Evolutionary conservation across 2,797 vertebrate species (phyloP), one percentile per base, ranked within the genome.

Genomic region (Mus minutoides): DNA sequence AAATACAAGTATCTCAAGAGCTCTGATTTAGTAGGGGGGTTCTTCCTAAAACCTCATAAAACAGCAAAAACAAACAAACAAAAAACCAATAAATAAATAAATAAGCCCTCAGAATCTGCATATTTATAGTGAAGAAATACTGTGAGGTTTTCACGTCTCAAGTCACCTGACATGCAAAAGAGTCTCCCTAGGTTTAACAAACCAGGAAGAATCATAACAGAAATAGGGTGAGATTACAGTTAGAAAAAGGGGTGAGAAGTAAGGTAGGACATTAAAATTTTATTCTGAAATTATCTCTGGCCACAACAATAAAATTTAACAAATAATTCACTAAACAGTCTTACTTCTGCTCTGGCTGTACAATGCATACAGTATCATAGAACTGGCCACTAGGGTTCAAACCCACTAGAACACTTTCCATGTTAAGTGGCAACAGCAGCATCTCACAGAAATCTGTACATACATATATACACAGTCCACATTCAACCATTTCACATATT

Each of bases 251-350:
- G 95, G 92, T 98, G 92, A 98, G 97, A 98, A 97, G 94, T 97
- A 98, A 98, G 98, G 98, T 98, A 98, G 97, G 98, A 99, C 99
- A 98, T 99, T 98, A 99, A 98, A 98, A 97, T 99, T 99, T 99
- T 99, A 99, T 99, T 99, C 98, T 99, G 98, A 99, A 99, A 99
- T 99, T 98, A 98, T 99, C 98, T 99, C 99, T 99, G 99, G 99
- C 98, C 99, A 99, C 99, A 99, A 99, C 99, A 99, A 99, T 99
- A 99, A 99, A 99, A 99, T 99, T 99, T 99, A 99, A 99, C 99
- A 99, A 99, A 99, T 99, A 99, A 99, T 98, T 99, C 99, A 99
- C 99, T 99, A 99, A 99, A 99, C 98, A 98, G 99, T 98, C 99
- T 98, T 97, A 98, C 99, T 99, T 99, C 98, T 98, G 98, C 98